Evolutionary conservation across 2,888 invertebrate species (phyloP).

Genomic region (Byasa hedistus): DNA sequence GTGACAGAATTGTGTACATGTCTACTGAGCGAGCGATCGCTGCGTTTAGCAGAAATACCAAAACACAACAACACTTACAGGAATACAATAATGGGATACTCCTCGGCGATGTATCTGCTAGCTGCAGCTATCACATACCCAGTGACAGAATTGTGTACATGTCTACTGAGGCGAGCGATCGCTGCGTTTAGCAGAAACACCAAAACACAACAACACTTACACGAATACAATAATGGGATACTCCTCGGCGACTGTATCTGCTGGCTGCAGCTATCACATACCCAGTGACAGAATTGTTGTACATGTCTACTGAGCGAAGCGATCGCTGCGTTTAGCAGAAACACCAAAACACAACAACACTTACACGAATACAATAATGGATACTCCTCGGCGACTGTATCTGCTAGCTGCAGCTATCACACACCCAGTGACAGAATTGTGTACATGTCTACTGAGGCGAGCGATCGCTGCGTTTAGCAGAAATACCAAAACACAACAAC

Average conservation of each 20-base stretch:
- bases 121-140: slow-evolving; percentile 37
- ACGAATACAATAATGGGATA: too few species aligned
- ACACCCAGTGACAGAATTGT: slow-evolving; percentile 40
- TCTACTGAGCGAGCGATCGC: too few species aligned
- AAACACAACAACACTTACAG: too few species aligned
- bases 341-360: neutral
- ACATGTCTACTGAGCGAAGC: slow-evolving; percentile 13
- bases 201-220: neutral
- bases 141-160: slow-evolving; percentile 39
- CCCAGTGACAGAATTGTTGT: slow-evolving; percentile 11
- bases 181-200: too few species aligned
- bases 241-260: too few species aligned
- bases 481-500: neutral
- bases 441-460: slow-evolving; percentile 33
- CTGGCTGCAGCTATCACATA: slow-evolving; percentile 6
- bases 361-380: neutral
- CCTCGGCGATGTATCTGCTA: slow-evolving; percentile 33
- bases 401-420: slow-evolving; percentile 34
- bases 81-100: neutral
- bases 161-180: slow-evolving; percentile 15
- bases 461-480: slow-evolving; percentile 29
- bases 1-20: slow-evolving; percentile 9
- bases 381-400: slow-evolving; percentile 6
- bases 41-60: too few species aligned
- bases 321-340: neutral